These are phyloP conservation scores for Molossus alvarezi DNA, from an alignment of 2,797 vertebrate genomes.

Conservation along the genomic window DNA sequence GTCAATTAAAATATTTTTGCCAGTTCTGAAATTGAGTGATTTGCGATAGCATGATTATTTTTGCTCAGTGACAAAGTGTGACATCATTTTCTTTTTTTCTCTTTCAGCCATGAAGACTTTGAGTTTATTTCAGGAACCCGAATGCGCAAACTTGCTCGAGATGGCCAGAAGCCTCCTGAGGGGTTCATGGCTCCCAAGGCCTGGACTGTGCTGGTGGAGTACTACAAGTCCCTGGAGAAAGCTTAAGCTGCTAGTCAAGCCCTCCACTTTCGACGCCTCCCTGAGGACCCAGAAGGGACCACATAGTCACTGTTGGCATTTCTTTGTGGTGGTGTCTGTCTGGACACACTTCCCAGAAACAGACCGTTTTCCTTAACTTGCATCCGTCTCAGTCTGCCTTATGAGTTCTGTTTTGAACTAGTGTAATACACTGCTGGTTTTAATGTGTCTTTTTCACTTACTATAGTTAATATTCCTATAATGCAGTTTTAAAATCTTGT, in stretches of 20 bases:
- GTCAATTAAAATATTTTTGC: neutral
- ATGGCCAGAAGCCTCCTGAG: slow-evolving; percentile 97
- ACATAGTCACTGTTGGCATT: slow-evolving; percentile 87
- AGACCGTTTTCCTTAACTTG: slow-evolving; percentile 87
- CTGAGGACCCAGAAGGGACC: slow-evolving; percentile 91
- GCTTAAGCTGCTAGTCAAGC: slow-evolving; percentile 89
- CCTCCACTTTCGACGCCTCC: slow-evolving; percentile 85
- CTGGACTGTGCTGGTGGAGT: slow-evolving; percentile 97
- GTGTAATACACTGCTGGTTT: slow-evolving; percentile 89
- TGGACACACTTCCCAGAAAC: slow-evolving; percentile 84
- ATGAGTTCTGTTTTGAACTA: slow-evolving; percentile 88
- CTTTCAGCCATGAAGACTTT: slow-evolving; percentile 96
- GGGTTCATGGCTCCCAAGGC: slow-evolving; percentile 99
- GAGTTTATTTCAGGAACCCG: slow-evolving; percentile 99
- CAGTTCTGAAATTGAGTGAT: slow-evolving; percentile 1
- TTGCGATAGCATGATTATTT: neutral
- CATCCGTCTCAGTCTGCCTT: slow-evolving; percentile 89
- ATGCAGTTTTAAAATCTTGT: slow-evolving; percentile 87
- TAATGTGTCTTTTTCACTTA: slow-evolving; percentile 88
- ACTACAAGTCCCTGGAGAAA: slow-evolving; percentile 97
- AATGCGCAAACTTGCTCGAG: slow-evolving; percentile 98
- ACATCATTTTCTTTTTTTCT: slow-evolving; percentile 12
- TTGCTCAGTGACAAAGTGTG: neutral
- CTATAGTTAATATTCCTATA: slow-evolving; percentile 87
- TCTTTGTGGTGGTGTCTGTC: slow-evolving; percentile 88